phyloP scores from a whole-genome alignment of 2,888 invertebrate species.

The Spodoptera exigua region DNA sequence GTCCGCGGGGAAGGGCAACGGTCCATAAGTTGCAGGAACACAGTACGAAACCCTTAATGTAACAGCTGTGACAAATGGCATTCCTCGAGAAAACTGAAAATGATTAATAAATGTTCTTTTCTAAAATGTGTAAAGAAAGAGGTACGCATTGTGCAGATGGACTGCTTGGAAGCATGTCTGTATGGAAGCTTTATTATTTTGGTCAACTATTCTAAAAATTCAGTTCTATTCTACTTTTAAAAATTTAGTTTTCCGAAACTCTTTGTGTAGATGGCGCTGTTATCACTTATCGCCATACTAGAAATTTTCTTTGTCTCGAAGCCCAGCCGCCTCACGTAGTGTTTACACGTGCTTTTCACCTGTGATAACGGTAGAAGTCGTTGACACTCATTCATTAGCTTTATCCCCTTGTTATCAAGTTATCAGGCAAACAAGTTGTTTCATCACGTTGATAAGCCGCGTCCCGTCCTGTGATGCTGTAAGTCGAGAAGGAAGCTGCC shows the following conservation, averaged over 20 bases:
- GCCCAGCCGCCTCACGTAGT: neutral
- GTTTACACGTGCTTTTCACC: slow-evolving; percentile 41
- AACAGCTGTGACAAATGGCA: slow-evolving; percentile 51
- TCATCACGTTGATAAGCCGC: slow-evolving; percentile 55
- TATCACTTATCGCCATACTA: no score
- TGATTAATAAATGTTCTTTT: slow-evolving; percentile 13
- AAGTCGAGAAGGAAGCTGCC: slow-evolving; percentile 34
- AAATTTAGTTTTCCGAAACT: no score
- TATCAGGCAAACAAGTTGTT: slow-evolving; percentile 54
- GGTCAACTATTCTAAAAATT: no score
- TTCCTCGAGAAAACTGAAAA: slow-evolving; percentile 22
- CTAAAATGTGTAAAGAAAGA: neutral
- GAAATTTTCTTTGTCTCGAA: no score
- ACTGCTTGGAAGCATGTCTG: no score
- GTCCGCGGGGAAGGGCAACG: slow-evolving; percentile 29
- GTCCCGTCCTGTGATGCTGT: slow-evolving; percentile 48
- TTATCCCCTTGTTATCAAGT: slow-evolving; percentile 16
- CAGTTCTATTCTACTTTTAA: no score
- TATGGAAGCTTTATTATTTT: no score
- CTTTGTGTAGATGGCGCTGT: no score
- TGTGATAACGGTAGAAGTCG: slow-evolving; percentile 41
- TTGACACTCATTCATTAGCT: slow-evolving; percentile 57
- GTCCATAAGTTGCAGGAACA: slow-evolving; percentile 44
- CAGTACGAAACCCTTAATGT: slow-evolving; percentile 25
- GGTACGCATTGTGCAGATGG: no score